phyloP scores from a whole-genome alignment of 2,888 invertebrate species.

The Scrobipalpa atriplicella region DNA sequence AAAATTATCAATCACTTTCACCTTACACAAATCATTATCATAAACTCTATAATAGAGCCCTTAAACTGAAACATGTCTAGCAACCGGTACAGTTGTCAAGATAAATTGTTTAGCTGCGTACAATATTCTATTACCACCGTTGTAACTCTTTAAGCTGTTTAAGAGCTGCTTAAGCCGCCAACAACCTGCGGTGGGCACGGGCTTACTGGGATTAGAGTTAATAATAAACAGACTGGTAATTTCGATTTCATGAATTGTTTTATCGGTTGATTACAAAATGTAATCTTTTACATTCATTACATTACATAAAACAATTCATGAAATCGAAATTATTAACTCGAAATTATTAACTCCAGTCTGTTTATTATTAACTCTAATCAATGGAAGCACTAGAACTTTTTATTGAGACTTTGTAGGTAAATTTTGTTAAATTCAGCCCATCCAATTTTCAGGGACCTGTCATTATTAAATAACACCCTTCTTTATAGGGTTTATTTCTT shows the following conservation, averaged over 20 bases:
- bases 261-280: too few species aligned
- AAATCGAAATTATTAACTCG: too few species aligned
- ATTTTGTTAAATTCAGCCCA: too few species aligned
- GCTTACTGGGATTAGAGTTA: neutral
- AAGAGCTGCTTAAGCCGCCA: constrained; percentile 1
- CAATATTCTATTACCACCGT: neutral
- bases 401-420: too few species aligned
- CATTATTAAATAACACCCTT: too few species aligned
- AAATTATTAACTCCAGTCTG: too few species aligned
- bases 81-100: neutral
- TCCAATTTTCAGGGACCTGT: too few species aligned
- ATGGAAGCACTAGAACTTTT: too few species aligned
- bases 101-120: constrained; percentile 10
- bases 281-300: too few species aligned
- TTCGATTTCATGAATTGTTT: neutral
- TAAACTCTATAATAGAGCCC: constrained; percentile 3
- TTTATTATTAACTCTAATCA: too few species aligned
- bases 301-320: too few species aligned
- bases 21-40: neutral
- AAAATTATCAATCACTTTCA: neutral
- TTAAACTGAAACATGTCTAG: neutral
- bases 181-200: constrained; percentile 9
- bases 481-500: too few species aligned
- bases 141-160: constrained; percentile 9
- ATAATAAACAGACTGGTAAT: neutral